These are phyloP conservation scores for Dicroscelio sp. DNA, from an alignment of 2,888 invertebrate species.

Conservation along the genomic window DNA sequence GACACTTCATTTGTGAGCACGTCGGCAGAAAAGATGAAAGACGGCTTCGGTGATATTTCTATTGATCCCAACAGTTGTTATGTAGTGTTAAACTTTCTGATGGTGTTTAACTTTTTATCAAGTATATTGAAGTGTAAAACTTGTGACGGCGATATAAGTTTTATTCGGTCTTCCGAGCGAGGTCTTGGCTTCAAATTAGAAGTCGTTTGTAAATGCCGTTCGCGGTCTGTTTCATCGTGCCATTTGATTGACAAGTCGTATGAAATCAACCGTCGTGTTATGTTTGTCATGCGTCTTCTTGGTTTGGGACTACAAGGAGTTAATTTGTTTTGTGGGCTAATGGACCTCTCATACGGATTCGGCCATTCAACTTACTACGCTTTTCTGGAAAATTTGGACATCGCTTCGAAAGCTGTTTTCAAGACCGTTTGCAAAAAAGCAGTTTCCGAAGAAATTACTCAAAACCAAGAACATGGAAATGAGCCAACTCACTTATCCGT, in stretches of 20 bases:
- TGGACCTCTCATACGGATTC: conserved; percentile 77
- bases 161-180: conserved; percentile 2
- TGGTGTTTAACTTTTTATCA: not conserved
- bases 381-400: conserved; percentile 55
- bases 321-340: conserved; percentile 82
- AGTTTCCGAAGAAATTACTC: conserved; percentile 61
- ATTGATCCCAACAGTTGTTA: not conserved
- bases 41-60: conserved; percentile 43
- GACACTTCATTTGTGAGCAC: conserved; percentile 46
- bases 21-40: conserved; percentile 41
- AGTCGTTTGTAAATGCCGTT: conserved; percentile 75
- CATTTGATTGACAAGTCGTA: conserved; percentile 75
- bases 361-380: conserved; percentile 55
- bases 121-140: conserved; percentile 11
- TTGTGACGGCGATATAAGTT: conserved; percentile 31
- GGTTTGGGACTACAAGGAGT: conserved; percentile 80
- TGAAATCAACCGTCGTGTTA: conserved; percentile 83
- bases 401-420: conserved; percentile 47
- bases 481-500: conserved; percentile 1
- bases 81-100: not conserved
- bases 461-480: conserved; percentile 30
- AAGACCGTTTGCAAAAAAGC: conserved; percentile 37
- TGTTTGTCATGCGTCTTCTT: conserved; percentile 83
- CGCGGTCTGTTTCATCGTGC: conserved; percentile 75
- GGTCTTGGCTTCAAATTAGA: conserved; percentile 83